Evolutionary conservation across 2,113 vertebrate genomes (phyloP), one percentile per base, ranked within the genome.

Genomic region (Sisor rabdophorus): DNA sequence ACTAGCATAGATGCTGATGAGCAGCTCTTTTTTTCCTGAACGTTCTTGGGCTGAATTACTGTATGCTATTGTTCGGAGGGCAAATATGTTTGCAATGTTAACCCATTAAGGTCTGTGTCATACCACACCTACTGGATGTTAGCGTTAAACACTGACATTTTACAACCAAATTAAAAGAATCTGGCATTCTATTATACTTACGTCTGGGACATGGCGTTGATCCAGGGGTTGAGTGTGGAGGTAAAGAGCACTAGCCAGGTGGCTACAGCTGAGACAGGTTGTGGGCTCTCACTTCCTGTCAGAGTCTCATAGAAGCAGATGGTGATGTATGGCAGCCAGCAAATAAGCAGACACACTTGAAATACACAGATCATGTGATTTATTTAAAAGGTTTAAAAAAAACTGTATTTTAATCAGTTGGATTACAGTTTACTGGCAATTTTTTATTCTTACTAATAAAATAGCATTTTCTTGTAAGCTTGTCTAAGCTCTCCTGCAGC

Each of bases 211-310:
- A 93, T 73, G 63, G 87, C 89, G 84, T 85, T 90, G 84, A 91
- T 87, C 91, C 91, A 92, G 4, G 92, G 91, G 81, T 92, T 92
- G 70, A 93, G 84, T n/a, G 89, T 86, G 0, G 89, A 67, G 48
- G 89, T 91, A 75, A 84, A 87, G 30, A 93, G 80, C 28, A 87
- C 81, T 53, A 93, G 85, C 90, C 91, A 91, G 24, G 76, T 83
- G 9, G 90, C 88, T 64, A 89, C 55, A 36, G 86, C 80, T 0
- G 89, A 82, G 65, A 64, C 80, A 24, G 76, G 59, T 0, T 78
- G 70, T 0, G 87, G 79, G 73, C 83, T 81, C 55, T 82, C 83
- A 2, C 40, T 61, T 48, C 86, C 85, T 0, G 82, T 87, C 60
- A 90, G 79, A 0, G 87, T 90, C 87, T 92, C 89, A 28, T 90